Evolutionary conservation across 2,113 vertebrate genomes (phyloP).

Genomic region (Rhineura floridana): DNA sequence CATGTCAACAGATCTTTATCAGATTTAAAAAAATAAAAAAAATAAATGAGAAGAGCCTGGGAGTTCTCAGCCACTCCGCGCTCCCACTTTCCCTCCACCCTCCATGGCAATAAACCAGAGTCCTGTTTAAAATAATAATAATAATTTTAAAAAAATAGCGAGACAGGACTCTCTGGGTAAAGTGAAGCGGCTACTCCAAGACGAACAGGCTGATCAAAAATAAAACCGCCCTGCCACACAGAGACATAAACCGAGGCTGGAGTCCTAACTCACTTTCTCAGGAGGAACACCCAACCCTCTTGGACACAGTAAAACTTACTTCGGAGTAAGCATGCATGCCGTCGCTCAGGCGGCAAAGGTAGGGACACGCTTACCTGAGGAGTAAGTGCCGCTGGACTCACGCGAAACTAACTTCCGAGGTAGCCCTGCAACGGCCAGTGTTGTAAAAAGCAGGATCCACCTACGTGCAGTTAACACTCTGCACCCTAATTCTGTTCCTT

Average conservation of each 20-base stretch:
- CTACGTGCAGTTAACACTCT: background rate
- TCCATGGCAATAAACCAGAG: slow-evolving; percentile 46
- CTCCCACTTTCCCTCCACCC: slow-evolving; percentile 14
- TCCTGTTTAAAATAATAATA: background rate
- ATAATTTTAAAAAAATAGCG: slow-evolving; percentile 45
- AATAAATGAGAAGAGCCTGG: slow-evolving; percentile 38
- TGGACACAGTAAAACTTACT: background rate
- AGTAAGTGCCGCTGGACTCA: background rate
- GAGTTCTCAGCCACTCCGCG: slow-evolving; percentile 28
- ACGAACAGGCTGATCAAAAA: slow-evolving; percentile 31
- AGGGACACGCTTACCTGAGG: background rate
- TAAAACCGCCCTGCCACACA: background rate
- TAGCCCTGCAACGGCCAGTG: background rate
- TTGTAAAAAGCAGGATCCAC: too few species aligned
- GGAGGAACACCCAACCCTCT: background rate
- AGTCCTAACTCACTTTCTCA: background rate
- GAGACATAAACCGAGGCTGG: too few species aligned
- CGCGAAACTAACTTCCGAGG: background rate
- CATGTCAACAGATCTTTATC: slow-evolving; percentile 75
- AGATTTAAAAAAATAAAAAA: too few species aligned
- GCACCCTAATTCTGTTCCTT: background rate
- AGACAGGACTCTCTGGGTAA: slow-evolving; percentile 41
- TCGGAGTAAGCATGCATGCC: background rate
- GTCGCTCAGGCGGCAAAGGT: too few species aligned
- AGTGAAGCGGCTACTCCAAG: slow-evolving; percentile 62